A percentile compares a stretch with the other conserved stretches of the same genome.
Evolutionary conservation across 2,888 invertebrate genomes (phyloP).

Genomic region (Pardosa pseudoannulata): DNA sequence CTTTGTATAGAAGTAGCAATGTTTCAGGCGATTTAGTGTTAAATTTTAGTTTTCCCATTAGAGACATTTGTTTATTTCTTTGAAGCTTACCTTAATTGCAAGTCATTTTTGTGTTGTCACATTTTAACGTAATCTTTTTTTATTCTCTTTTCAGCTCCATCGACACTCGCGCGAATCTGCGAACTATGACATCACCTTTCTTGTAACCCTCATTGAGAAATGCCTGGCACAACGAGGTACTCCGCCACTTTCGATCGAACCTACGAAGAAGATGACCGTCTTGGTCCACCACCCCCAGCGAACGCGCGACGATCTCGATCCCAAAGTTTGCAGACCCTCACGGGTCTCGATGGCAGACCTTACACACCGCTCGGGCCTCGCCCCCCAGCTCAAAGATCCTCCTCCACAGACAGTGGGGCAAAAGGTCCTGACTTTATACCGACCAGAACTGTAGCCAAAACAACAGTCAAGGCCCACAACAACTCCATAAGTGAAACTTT

Average conservation of each 20-base stretch:
- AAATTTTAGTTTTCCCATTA: too few species aligned
- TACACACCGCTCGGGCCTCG: constrained; percentile 47
- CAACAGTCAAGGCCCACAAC: constrained; percentile 87
- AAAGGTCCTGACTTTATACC: constrained; percentile 75
- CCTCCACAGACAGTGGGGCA: constrained; percentile 73
- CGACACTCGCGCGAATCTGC: neutral
- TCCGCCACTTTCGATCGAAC: constrained; percentile 73
- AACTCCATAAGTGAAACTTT: too few species aligned
- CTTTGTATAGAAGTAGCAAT: too few species aligned
- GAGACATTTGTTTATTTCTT: too few species aligned
- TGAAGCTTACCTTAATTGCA: too few species aligned
- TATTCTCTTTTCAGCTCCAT: neutral
- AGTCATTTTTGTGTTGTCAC: too few species aligned
- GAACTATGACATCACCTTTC: neutral
- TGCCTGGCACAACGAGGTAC: constrained; percentile 74
- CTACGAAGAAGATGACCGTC: constrained; percentile 68
- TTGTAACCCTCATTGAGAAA: constrained; percentile 8
- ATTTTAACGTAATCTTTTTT: too few species aligned
- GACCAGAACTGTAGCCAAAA: constrained; percentile 83
- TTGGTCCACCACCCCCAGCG: constrained; percentile 1
- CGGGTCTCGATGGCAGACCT: constrained; percentile 20
- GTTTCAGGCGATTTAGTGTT: too few species aligned
- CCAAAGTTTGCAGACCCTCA: constrained; percentile 49
- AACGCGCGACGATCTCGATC: constrained; percentile 51
- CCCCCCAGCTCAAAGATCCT: constrained; percentile 44